phyloP scores from a whole-genome alignment of 2,888 invertebrate species.

The Drosophila subquinaria region DNA sequence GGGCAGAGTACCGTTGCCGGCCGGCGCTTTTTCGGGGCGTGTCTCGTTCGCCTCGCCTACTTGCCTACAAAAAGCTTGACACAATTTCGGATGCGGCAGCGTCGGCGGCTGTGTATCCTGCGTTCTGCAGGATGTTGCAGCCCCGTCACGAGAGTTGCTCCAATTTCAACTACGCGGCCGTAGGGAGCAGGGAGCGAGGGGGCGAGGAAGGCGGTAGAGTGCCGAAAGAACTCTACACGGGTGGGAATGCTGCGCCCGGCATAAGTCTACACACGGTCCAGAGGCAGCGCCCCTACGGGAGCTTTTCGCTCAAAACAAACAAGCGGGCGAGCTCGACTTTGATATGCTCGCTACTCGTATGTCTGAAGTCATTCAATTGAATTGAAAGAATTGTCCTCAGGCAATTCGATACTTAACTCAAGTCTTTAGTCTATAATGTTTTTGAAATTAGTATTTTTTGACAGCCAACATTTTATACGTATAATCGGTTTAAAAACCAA shows the following conservation, averaged over 20 bases:
- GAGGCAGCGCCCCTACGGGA: conserved; percentile 51
- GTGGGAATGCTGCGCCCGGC: not conserved
- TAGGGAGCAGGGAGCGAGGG: not conserved
- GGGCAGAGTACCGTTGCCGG: conserved; percentile 14
- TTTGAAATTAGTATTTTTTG: too few relatives aligned
- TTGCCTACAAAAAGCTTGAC: conserved; percentile 51
- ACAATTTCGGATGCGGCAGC: conserved; percentile 59
- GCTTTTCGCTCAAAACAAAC: conserved; percentile 25
- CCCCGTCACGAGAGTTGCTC: conserved; percentile 36
- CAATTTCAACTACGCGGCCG: conserved; percentile 35
- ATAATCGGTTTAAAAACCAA: too few relatives aligned
- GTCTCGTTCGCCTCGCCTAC: conserved; percentile 2
- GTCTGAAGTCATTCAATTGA: too few relatives aligned
- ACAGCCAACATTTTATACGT: too few relatives aligned
- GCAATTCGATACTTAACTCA: too few relatives aligned
- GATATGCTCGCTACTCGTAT: too few relatives aligned
- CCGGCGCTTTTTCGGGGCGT: conserved; percentile 59
- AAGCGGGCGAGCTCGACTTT: not conserved
- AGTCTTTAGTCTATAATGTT: too few relatives aligned
- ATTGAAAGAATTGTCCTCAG: too few relatives aligned
- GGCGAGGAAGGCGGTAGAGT: not conserved
- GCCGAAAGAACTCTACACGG: conserved; percentile 21
- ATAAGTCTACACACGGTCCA: conserved; percentile 52
- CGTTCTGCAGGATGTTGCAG: conserved; percentile 33
- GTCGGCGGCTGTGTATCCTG: conserved; percentile 34